Percentiles rank a stretch among this genome's conserved stretches.
These are phyloP conservation scores for Aleadryas rufinucha DNA, from an alignment of 2,113 vertebrate species.

Conservation along the genomic window DNA sequence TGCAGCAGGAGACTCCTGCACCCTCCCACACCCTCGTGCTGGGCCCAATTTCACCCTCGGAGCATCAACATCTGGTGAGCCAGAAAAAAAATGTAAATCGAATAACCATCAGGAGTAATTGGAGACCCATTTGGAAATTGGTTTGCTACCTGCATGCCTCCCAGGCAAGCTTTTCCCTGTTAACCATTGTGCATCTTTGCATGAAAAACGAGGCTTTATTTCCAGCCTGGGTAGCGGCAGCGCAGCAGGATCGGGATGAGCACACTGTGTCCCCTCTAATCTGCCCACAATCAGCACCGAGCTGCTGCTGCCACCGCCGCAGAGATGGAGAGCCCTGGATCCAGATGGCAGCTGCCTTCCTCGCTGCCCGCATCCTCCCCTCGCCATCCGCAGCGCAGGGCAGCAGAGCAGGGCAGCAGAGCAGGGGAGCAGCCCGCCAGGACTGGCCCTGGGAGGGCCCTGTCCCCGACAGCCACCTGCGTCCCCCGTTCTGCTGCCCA, in stretches of 20 bases:
- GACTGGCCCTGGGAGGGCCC: not conserved
- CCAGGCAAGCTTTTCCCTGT: constrained; percentile 27
- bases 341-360: constrained; percentile 1
- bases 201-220: constrained; percentile 56
- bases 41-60: not conserved
- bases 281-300: constrained; percentile 11
- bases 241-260: not conserved
- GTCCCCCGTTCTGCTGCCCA: not conserved
- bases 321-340: not conserved
- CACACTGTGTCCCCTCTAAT: constrained; percentile 13
- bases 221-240: not conserved
- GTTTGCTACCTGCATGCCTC: constrained; percentile 37
- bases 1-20: not conserved
- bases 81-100: constrained; percentile 7
- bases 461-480: not conserved
- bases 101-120: constrained; percentile 20
- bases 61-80: not conserved
- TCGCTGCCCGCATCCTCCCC: not conserved
- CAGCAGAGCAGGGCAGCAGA: not conserved
- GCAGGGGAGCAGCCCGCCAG: not conserved
- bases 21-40: not conserved
- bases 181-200: constrained; percentile 55
- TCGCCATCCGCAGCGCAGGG: not conserved
- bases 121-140: not conserved
- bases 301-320: not conserved